Base-by-base conservation (phyloP, 1,140 invertebrate genomes). In the Drosophila ercepeae region DNA sequence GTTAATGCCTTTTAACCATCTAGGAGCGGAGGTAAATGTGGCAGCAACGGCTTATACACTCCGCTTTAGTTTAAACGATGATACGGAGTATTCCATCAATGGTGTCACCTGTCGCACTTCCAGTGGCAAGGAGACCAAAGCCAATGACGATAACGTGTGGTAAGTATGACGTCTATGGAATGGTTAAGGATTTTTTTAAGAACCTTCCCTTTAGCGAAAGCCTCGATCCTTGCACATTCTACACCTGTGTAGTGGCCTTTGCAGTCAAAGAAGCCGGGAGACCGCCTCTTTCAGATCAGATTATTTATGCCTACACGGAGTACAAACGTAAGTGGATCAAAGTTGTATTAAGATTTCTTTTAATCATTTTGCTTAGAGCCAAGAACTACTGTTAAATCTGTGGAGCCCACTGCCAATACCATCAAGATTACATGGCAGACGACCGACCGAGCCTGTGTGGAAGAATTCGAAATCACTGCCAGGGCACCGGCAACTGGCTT, bases 171-270 rank as follows among this genome's bases (percentile, higher is more conserved):
- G 3, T 5, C 7, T 1, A 23, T n/a, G 11, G 13, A 36, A 13
- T 14, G 7, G 2, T 9, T 11, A 2, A 29, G 9, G 4, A 6
- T 3, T 4, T 13, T 44, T 1, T 11, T 18, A 1, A 0, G 11
- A 3, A 0, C 9, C 0, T 19, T 8, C 0, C 1, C 8, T 8
- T 16, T 19, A 89, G 86, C 59, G 75, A 89, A 49, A 55, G 45
- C n/a, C 54, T 89, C 9, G 71, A 82, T 27, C 86, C 86, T 0
- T 89, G 86, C 45, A 78, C 86, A 4, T 45, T 49, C 1, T 89
- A 89, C 18, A 73, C 67, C 7, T 64, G 49, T 11, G 41, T 54
- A 5, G 45, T 89, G 9, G 65, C 49, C 0, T 39, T 89, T 5
- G 58, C 64, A 9, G 29, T 67, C 9, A 53, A 34, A 1, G 57